phyloP scores from a whole-genome alignment of 2,113 vertebrate species.

The Leucoraja erinaceus region DNA sequence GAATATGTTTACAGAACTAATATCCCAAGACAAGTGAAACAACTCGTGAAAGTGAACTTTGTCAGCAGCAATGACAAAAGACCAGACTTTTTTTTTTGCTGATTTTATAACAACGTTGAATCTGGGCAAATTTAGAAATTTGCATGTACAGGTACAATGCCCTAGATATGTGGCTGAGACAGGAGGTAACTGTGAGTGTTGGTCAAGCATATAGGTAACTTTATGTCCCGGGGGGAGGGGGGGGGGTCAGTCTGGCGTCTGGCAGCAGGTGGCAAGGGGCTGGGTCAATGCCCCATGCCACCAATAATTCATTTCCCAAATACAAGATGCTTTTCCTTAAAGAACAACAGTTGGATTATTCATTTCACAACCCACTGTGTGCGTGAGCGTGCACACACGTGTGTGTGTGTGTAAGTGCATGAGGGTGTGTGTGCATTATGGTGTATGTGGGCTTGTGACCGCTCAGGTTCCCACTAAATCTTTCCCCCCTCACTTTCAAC shows the following conservation, averaged over 20 bases:
- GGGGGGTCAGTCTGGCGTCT: too few species aligned
- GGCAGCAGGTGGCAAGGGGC: too few species aligned
- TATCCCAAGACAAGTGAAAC: background rate
- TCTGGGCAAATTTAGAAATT: background rate
- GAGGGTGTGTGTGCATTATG: too few species aligned
- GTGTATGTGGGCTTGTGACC: too few species aligned
- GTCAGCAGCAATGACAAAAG: background rate
- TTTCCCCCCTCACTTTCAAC: too few species aligned
- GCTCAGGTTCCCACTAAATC: too few species aligned
- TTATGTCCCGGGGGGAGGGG: background rate
- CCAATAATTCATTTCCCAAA: background rate
- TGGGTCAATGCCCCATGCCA: background rate
- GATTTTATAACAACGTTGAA: background rate
- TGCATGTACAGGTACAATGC: background rate
- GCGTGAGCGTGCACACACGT: too few species aligned
- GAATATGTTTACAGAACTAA: constrained; percentile 29
- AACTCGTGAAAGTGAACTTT: background rate
- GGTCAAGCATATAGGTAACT: too few species aligned
- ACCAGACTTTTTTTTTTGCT: background rate
- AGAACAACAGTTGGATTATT: background rate
- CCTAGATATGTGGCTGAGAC: background rate
- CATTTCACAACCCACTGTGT: too few species aligned
- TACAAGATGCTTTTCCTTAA: background rate
- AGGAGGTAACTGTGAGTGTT: background rate
- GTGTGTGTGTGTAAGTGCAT: too few species aligned